Conservation (phyloP, 2,888 invertebrate genomes). For the Chymomyza fuscimana region DNA sequence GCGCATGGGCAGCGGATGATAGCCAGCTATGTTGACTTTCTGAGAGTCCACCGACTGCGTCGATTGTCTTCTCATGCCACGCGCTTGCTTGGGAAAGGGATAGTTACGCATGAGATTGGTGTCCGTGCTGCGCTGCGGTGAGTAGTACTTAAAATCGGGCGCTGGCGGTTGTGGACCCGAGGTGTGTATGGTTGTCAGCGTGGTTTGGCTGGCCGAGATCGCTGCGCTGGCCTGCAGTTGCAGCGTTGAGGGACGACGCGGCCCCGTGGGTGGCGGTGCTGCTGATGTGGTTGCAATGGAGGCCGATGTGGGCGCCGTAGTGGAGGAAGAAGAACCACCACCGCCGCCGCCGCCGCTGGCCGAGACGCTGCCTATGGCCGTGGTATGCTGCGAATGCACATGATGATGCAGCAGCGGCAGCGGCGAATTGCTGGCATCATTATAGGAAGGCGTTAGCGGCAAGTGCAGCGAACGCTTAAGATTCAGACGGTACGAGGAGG, state of each 20-base stretch:
- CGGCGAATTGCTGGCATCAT: conserved; percentile 77
- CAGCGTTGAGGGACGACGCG: conserved; percentile 73
- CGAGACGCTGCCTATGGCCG: conserved; percentile 61
- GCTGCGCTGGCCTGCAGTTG: conserved; percentile 66
- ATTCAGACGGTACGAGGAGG: conserved; percentile 77
- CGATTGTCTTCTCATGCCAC: conserved; percentile 77
- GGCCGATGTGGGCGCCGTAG: conserved; percentile 61
- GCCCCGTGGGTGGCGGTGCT: conserved; percentile 53
- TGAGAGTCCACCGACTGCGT: conserved; percentile 79
- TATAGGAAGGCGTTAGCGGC: conserved; percentile 79
- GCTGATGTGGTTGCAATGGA: conserved; percentile 43
- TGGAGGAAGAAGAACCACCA: conserved; percentile 49
- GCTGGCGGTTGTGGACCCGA: conserved; percentile 77
- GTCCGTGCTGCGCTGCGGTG: conserved; percentile 78
- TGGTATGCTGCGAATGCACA: conserved; percentile 61
- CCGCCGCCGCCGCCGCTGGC: conserved; percentile 46
- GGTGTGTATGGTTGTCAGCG: conserved; percentile 76
- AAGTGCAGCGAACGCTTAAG: conserved; percentile 77
- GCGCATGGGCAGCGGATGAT: conserved; percentile 78
- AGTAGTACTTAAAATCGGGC: conserved; percentile 79
- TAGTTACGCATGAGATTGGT: conserved; percentile 75
- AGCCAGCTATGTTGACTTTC: conserved; percentile 75
- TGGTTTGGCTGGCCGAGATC: conserved; percentile 61
- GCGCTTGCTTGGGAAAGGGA: conserved; percentile 78
- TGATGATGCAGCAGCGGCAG: conserved; percentile 78